These are phyloP conservation scores for Astyanax mexicanus DNA, from an alignment of 2,797 vertebrate genomes.

Conservation along the genomic window DNA sequence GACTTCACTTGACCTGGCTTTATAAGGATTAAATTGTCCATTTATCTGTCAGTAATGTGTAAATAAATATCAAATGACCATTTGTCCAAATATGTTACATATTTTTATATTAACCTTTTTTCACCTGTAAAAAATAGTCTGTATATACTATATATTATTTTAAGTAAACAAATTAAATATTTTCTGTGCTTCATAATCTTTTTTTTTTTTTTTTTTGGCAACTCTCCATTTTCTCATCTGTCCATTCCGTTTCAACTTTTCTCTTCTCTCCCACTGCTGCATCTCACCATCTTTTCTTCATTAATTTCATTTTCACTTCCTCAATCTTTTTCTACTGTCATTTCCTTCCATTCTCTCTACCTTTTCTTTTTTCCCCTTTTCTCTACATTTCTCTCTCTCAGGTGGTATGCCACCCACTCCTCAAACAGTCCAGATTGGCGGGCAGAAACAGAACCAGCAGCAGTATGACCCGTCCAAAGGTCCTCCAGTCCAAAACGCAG, in stretches of 20 bases:
- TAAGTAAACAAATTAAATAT: neutral
- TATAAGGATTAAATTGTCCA: no score
- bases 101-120: no score
- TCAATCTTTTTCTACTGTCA: conserved; percentile 60
- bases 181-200: conserved; percentile 20
- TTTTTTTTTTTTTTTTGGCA: conserved; percentile 28
- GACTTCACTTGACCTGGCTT: no score
- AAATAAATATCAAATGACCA: no score
- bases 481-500: conserved; percentile 91
- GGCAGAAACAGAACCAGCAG: conserved; percentile 87
- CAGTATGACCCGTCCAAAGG: conserved; percentile 93
- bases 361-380: conserved; percentile 57
- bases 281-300: conserved; percentile 66
- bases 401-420: conserved; percentile 86
- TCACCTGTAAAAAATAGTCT: no score
- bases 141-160: no score
- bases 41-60: no score
- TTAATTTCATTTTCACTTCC: conserved; percentile 67
- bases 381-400: conserved; percentile 69
- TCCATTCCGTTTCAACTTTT: neutral
- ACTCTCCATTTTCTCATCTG: conserved; percentile 15
- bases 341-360: neutral
- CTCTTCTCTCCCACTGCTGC: conserved; percentile 61
- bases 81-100: no score
- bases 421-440: conserved; percentile 82